phyloP scores from a whole-genome alignment of 2,888 invertebrate genomes.

The Rhyacophila evoluta region DNA sequence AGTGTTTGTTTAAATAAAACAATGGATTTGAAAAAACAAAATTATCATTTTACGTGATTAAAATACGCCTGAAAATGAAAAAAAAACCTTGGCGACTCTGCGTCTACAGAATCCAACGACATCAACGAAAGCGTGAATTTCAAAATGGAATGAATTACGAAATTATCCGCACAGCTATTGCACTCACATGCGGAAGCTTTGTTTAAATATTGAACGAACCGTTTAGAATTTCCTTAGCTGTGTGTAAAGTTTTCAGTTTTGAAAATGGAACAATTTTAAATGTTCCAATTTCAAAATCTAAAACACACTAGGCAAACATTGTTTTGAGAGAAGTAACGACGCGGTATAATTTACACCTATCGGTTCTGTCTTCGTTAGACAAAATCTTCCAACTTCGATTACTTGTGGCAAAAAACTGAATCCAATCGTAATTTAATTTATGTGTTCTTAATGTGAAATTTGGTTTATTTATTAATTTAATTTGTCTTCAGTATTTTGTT shows the following conservation, averaged over 20 bases:
- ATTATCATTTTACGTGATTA: not conserved
- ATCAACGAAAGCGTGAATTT: not conserved
- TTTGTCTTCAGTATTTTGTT: too few species aligned
- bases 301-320: not conserved
- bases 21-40: not conserved
- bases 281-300: not conserved
- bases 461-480: too few species aligned
- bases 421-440: too few species aligned
- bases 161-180: not conserved
- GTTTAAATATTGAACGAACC: constrained; percentile 21
- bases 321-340: not conserved
- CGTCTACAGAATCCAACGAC: not conserved
- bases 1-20: not conserved
- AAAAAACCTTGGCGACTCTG: not conserved
- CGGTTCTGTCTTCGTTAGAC: not conserved
- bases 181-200: not conserved
- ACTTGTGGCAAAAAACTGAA: too few species aligned
- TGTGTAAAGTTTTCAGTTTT: not conserved
- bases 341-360: not conserved
- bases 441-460: too few species aligned
- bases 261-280: not conserved
- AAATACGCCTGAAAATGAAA: not conserved
- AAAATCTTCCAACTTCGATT: constrained; percentile 4
- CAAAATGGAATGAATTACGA: not conserved
- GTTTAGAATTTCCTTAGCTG: not conserved